Conservation (phyloP, 1,140 invertebrate species). For the Drosophila simulans region DNA sequence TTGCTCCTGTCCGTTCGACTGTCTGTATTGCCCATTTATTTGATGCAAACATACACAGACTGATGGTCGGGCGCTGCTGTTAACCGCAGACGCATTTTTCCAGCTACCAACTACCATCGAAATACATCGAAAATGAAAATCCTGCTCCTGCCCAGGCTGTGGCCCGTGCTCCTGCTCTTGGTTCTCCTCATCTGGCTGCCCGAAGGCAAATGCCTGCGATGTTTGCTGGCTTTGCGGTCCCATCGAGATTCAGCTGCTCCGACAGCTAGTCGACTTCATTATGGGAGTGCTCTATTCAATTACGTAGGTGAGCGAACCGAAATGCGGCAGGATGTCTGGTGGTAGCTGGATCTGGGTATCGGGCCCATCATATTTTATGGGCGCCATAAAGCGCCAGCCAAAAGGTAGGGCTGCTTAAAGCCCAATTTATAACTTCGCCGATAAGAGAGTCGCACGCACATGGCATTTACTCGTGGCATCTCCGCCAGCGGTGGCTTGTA, state of each 20-base stretch:
- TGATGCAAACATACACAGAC: constrained; percentile 41
- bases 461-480: constrained; percentile 22
- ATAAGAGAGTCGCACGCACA: constrained; percentile 51
- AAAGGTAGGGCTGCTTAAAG: constrained; percentile 41
- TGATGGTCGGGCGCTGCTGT: constrained; percentile 12
- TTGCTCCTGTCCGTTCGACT: constrained; percentile 16
- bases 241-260: constrained; percentile 30
- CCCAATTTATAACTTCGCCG: constrained; percentile 59
- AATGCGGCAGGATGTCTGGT: constrained; percentile 5
- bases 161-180: background rate
- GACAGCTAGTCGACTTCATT: constrained; percentile 70
- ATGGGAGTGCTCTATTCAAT: constrained; percentile 57
- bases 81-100: constrained; percentile 64
- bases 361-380: constrained; percentile 62
- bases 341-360: constrained; percentile 23
- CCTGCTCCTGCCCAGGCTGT: background rate
- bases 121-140: constrained; percentile 19
- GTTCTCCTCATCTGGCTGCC: background rate
- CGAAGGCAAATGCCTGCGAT: constrained; percentile 5
- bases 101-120: constrained; percentile 31
- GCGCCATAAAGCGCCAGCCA: constrained; percentile 37
- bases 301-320: constrained; percentile 47
- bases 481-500: constrained; percentile 38
- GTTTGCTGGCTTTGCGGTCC: constrained; percentile 37
- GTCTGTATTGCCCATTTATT: constrained; percentile 67